These are phyloP conservation scores for Gasterosteus aculeatus DNA, from an alignment of 2,113 vertebrate species.

Conservation along the genomic window DNA sequence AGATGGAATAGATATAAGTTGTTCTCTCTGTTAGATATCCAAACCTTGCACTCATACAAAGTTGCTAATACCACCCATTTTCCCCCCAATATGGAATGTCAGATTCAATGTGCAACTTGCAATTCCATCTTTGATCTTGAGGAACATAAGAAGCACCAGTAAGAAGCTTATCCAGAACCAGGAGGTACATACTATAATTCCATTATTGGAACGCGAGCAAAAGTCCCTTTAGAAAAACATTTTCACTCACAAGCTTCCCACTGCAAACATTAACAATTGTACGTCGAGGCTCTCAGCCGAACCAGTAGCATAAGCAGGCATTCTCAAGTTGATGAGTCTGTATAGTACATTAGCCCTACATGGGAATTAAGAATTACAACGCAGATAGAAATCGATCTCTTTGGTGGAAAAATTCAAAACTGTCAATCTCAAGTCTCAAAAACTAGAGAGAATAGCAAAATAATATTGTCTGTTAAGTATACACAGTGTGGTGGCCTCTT, in stretches of 20 bases:
- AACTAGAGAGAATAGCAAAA: not conserved
- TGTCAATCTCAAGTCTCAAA: not conserved
- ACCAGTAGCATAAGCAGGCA: not conserved
- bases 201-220: not conserved
- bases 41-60: not conserved
- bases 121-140: not conserved
- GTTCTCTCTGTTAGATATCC: not conserved
- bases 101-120: not conserved
- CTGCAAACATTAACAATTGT: not conserved
- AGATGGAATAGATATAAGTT: not conserved
- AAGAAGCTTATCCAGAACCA: too few relatives aligned
- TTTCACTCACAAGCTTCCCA: not conserved
- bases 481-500: constrained; percentile 43
- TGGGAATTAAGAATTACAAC: not conserved
- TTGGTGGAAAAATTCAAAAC: not conserved
- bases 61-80: not conserved
- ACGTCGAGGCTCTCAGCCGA: not conserved
- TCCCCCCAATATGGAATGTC: not conserved
- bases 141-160: not conserved
- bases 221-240: not conserved
- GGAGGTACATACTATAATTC: not conserved
- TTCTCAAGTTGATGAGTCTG: not conserved
- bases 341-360: not conserved
- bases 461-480: constrained; percentile 7
- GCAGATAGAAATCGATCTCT: not conserved